These are phyloP conservation scores for Heliornis fulica DNA, from an alignment of 2,113 vertebrate genomes.

Conservation along the genomic window DNA sequence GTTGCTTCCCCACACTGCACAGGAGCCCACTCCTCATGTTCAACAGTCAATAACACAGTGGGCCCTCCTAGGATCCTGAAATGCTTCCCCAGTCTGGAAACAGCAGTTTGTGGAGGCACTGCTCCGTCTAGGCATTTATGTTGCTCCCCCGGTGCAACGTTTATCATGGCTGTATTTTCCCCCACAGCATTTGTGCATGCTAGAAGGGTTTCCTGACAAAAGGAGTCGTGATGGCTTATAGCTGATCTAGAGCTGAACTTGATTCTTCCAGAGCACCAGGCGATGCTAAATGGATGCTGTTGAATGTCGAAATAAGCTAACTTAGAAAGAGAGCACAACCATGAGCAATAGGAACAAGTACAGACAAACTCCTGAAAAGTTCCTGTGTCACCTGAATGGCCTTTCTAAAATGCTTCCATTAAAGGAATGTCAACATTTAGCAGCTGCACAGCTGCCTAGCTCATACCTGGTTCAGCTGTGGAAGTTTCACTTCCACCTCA, in stretches of 20 bases:
- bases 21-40: neutral
- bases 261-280: neutral
- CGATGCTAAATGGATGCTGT: neutral
- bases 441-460: neutral
- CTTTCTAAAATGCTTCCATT: neutral
- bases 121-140: neutral
- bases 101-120: neutral
- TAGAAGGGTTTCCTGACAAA: neutral
- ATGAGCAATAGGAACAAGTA: neutral
- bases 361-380: neutral
- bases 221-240: neutral
- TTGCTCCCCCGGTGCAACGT: neutral
- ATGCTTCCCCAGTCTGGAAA: neutral
- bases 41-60: neutral
- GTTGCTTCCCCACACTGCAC: neutral
- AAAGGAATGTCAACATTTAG: neutral
- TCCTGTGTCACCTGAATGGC: neutral
- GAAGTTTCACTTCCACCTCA: conserved; percentile 3
- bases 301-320: neutral
- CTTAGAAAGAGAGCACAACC: neutral
- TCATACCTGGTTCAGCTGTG: neutral
- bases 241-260: neutral
- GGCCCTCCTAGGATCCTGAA: neutral
- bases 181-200: neutral
- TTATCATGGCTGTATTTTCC: neutral